phyloP scores from a whole-genome alignment of 2,113 vertebrate genomes.

The Atractosteus spatula region DNA sequence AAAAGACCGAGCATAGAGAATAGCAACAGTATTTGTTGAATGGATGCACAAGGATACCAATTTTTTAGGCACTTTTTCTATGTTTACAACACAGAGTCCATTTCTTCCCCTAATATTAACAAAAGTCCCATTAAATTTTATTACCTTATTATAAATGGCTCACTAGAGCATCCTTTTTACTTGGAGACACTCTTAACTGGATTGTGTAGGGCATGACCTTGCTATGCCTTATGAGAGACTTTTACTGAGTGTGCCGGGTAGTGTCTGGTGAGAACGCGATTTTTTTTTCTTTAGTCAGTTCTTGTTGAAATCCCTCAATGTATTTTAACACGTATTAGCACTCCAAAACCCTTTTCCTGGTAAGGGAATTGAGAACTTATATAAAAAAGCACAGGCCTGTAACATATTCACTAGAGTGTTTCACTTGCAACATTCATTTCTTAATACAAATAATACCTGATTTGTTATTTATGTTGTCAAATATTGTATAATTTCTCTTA shows the following conservation, averaged over 20 bases:
- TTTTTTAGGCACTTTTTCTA: too few species aligned
- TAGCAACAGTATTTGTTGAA: too few species aligned
- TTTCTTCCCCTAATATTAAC: conserved; percentile 24
- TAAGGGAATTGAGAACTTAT: neutral
- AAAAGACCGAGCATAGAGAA: too few species aligned
- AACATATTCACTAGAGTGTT: neutral
- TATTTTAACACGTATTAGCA: conserved; percentile 28
- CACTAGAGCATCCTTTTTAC: conserved; percentile 8
- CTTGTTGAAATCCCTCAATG: conserved; percentile 29
- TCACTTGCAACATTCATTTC: neutral
- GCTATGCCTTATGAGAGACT: conserved; percentile 20
- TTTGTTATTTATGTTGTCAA: too few species aligned
- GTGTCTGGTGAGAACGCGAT: conserved; percentile 9
- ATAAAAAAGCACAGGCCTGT: neutral
- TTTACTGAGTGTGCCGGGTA: conserved; percentile 20
- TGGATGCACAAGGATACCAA: too few species aligned
- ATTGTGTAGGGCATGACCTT: conserved; percentile 17
- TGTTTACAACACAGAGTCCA: conserved; percentile 9
- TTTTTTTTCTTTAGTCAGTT: conserved; percentile 7
- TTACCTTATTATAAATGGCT: conserved; percentile 16
- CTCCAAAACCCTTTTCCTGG: conserved; percentile 22
- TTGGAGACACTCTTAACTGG: conserved; percentile 8
- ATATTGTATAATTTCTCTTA: too few species aligned
- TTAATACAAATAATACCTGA: neutral
- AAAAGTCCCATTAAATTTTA: conserved; percentile 29